A percentile compares a stretch with the other conserved stretches of the same genome.
Evolutionary conservation across 2,797 vertebrate species (phyloP).

Genomic region (Novumbra hubbsi): DNA sequence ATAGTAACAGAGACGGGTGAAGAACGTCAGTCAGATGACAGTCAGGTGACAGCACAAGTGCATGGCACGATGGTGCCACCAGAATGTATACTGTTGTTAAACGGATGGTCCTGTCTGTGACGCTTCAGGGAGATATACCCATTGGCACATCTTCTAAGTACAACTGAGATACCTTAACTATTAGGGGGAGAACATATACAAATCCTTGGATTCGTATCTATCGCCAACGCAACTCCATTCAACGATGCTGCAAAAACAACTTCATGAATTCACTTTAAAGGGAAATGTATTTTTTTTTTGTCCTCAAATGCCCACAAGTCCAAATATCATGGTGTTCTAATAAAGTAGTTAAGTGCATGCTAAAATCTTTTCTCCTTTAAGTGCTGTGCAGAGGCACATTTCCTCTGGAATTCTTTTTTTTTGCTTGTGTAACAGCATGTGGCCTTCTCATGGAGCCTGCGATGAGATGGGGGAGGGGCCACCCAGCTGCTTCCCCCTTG

Average conservation of each 20-base stretch:
- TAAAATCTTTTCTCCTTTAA: slow-evolving; percentile 39
- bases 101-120: neutral
- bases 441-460: neutral
- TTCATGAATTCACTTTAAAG: neutral
- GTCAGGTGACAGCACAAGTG: neutral
- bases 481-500: slow-evolving; percentile 43
- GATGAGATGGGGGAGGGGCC: slow-evolving; percentile 40
- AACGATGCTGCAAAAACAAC: neutral
- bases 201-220: neutral
- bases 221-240: neutral
- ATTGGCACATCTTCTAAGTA: neutral
- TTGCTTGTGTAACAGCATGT: neutral
- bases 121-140: neutral
- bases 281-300: neutral
- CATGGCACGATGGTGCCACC: neutral
- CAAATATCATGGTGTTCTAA: neutral
- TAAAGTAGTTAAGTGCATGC: neutral
- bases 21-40: neutral
- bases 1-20: neutral
- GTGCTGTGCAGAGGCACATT: slow-evolving; percentile 29
- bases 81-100: neutral
- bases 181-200: neutral
- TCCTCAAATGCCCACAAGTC: neutral
- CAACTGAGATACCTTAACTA: neutral
- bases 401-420: slow-evolving; percentile 2